These are phyloP conservation scores for Melanotaenia boesemani DNA, from an alignment of 2,797 vertebrate genomes.

Conservation along the genomic window DNA sequence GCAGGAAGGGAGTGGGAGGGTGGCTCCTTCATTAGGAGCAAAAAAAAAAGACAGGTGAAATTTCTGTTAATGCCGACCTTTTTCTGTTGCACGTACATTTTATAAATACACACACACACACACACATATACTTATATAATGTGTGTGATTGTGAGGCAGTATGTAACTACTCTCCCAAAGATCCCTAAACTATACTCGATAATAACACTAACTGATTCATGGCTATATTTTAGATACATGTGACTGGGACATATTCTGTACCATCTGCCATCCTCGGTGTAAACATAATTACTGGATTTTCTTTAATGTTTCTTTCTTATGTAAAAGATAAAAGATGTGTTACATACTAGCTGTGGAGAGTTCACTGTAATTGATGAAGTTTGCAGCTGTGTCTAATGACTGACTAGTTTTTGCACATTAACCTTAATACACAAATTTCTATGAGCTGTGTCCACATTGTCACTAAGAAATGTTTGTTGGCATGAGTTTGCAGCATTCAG, in stretches of 20 bases:
- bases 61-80: background rate
- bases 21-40: background rate
- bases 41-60: constrained; percentile 35
- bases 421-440: background rate
- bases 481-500: background rate
- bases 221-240: constrained; percentile 26
- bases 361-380: background rate
- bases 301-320: background rate
- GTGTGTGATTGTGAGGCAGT: constrained; percentile 46
- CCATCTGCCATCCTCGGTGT: background rate
- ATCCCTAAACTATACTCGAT: constrained; percentile 52
- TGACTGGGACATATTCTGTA: background rate
- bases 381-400: constrained; percentile 40
- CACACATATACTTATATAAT: background rate
- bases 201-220: constrained; percentile 58
- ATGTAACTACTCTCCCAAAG: constrained; percentile 63
- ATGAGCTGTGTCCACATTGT: background rate
- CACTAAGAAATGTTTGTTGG: background rate
- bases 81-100: background rate
- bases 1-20: constrained; percentile 29
- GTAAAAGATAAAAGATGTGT: background rate
- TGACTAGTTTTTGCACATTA: background rate
- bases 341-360: background rate
- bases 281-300: background rate
- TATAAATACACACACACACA: background rate